Base-by-base conservation (phyloP, 2,113 vertebrate genomes). In the Podilymbus podiceps region DNA sequence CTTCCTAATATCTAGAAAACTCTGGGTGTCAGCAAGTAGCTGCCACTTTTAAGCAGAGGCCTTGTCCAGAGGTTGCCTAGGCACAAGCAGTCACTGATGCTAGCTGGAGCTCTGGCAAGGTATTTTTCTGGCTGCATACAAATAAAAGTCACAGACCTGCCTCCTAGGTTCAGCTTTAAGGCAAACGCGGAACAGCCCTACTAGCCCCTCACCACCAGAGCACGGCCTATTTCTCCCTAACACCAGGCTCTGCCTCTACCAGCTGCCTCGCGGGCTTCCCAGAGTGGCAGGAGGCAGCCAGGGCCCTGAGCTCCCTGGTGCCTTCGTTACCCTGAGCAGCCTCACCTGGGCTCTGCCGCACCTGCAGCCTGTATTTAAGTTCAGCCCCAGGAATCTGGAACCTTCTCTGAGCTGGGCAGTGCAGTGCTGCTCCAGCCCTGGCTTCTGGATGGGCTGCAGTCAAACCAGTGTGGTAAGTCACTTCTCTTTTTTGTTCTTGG, bases 371-470 rank as follows among this genome's bases (percentile, higher is more conserved):
- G 38, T 58, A 20, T 46, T 49, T 74, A 78, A 68, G 24, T 9
- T 62, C 49, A 46, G 21, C 18, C 19, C 11, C 18, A 22, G 9
- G 25, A 6, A 16, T 2, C 5, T 15, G 20, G 55, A 58, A 12
- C 16, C 1, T 68, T 69, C 11, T 15, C 11, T 58, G 55, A 58
- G 53, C 22, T 38, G 60, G 22, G 44, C 16, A 38, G 16, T 22
- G 24, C 1, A 10, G 2, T 2, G 2, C 3, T 73, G 49, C 15
- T 63, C 14, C 4, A 53, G 19, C 6, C 3, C 2, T 13, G 14
- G 47, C 33, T 84, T 12, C 25, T 63, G 25, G 19, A 47, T 16
- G 14, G 44, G 31, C 28, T 8, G 28, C 15, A 60, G n/a, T 10
- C 12, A 25, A 63, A 21, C 11, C 10, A 24, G 12, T 14, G 12